Evolutionary conservation across 2,888 invertebrate genomes (phyloP), one percentile per base, ranked within the genome.

Genomic region (Caenorhabditis sulstoni): DNA sequence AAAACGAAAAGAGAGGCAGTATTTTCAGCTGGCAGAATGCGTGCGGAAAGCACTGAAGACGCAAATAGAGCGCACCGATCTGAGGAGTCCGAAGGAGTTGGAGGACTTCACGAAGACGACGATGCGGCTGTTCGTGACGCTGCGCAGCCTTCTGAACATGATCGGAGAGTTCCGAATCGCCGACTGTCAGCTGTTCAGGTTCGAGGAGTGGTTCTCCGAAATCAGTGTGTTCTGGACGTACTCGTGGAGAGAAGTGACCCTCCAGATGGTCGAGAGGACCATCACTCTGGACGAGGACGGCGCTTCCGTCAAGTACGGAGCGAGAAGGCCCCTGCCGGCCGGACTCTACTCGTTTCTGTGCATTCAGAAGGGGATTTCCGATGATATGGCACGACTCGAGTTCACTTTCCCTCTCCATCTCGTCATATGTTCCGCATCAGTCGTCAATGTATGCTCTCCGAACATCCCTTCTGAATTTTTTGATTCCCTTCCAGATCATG

Each of bases 291-390:
- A 68, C 44, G 83, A 77, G 14, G 83, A 83, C 62, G 71, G 75
- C 0, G 83, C 80, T 47, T 59, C 66, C 4, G 73, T 74, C 18
- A 79, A 79, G 37, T 79, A 79, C 52, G 79, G 74, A 16, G 67
- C 73, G 20, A 22, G 79, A 20, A 23, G 83, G 23, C 83, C 83
- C 9, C 71, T 83, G 12, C 83, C 83, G 7, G 75, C 77, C 14
- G 83, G 79, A 0, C 39, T 83, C 0, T 83, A 83, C 39, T 83
- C 83, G 16, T 83, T 83, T 62, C 64, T 83, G 4, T 83, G 83
- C 55, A 83, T 83, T 47, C 83, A 83, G 50, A 83, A 83, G 67
- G 83, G 75, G 1, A 76, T 76, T 3, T 76, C 65, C 14, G 80
- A 82, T 45, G 81, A 82, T 50, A 74, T 77, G 70, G 49, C 66